Conservation (phyloP, 2,888 invertebrate genomes). For the Taphrorychus bicolor region DNA sequence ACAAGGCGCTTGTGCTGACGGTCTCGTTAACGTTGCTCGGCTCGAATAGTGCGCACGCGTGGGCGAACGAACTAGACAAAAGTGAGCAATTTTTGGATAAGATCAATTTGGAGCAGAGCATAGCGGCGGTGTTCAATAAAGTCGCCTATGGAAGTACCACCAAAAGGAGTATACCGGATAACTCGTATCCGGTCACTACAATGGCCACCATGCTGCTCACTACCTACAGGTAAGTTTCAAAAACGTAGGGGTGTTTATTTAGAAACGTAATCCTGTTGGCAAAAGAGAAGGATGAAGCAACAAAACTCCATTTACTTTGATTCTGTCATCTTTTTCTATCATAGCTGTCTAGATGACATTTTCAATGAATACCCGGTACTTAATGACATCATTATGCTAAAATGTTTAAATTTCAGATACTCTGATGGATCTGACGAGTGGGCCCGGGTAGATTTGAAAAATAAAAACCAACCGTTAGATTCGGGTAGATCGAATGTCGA, state of each 20-base stretch:
- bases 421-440: slow-evolving; percentile 54
- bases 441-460: slow-evolving; percentile 58
- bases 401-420: slow-evolving; percentile 38
- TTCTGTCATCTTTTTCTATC: too few relatives aligned
- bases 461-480: slow-evolving; percentile 40
- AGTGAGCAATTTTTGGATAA: slow-evolving; percentile 64
- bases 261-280: too few relatives aligned
- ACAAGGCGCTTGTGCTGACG: slow-evolving; percentile 28
- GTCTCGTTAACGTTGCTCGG: slow-evolving; percentile 18
- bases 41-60: slow-evolving; percentile 39
- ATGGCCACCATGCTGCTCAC: slow-evolving; percentile 69
- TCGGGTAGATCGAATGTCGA: slow-evolving; percentile 46
- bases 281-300: too few relatives aligned
- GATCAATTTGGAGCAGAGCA: slow-evolving; percentile 69
- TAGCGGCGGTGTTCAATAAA: slow-evolving; percentile 73
- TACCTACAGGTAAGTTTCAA: slow-evolving; percentile 65
- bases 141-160: slow-evolving; percentile 74
- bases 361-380: too few relatives aligned
- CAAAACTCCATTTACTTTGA: too few relatives aligned
- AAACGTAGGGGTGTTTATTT: too few relatives aligned
- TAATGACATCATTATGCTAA: too few relatives aligned
- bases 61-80: slow-evolving; percentile 57
- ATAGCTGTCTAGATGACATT: too few relatives aligned
- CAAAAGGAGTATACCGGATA: slow-evolving; percentile 72
- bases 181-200: slow-evolving; percentile 68